These are phyloP conservation scores for Pristionchus fissidentatus DNA, from an alignment of 2,888 invertebrate genomes.

Conservation along the genomic window DNA sequence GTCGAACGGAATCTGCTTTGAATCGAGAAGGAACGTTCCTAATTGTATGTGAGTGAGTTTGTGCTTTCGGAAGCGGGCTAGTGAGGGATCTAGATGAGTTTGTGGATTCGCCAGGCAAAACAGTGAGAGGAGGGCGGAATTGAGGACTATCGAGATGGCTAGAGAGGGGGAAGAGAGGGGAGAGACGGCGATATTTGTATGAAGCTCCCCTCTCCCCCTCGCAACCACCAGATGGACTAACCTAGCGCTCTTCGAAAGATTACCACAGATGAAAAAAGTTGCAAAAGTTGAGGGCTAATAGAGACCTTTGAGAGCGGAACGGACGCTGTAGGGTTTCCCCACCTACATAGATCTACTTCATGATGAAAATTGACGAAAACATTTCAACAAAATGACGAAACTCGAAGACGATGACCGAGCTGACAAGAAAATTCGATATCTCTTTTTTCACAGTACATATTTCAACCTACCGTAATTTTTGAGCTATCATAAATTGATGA, in stretches of 20 bases:
- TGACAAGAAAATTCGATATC: no score
- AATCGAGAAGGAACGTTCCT: not conserved
- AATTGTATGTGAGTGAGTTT: not conserved
- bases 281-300: slow-evolving; percentile 19
- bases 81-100: slow-evolving; percentile 4
- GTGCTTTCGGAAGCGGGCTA: slow-evolving; percentile 3
- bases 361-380: no score
- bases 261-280: not conserved
- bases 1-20: not conserved
- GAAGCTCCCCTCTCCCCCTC: slow-evolving; percentile 17
- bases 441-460: no score
- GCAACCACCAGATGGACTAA: not conserved
- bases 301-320: no score
- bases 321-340: no score
- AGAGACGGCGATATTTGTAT: slow-evolving; percentile 17
- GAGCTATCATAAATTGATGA: no score
- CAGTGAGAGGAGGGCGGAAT: slow-evolving; percentile 10
- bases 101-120: not conserved
- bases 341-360: no score
- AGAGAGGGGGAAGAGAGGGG: slow-evolving; percentile 13
- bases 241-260: not conserved
- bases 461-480: no score
- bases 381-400: no score
- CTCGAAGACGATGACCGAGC: no score
- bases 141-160: slow-evolving; percentile 26